These are phyloP conservation scores for Chymomyza caudatula DNA, from an alignment of 2,888 invertebrate genomes.

Conservation along the genomic window DNA sequence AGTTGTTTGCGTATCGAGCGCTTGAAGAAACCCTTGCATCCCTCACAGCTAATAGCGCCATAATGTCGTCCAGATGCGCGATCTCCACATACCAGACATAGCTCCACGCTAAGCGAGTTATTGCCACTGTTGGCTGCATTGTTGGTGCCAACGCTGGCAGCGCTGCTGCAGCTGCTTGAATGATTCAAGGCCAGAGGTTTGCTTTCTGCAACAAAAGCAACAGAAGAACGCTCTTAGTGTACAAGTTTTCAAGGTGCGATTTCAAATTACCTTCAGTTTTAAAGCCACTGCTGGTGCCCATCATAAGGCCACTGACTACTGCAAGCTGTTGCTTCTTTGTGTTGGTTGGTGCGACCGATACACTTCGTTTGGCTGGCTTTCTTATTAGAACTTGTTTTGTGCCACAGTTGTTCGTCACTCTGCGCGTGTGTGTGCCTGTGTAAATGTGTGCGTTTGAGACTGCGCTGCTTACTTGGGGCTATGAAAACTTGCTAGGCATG, in stretches of 20 bases:
- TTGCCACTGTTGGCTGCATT: constrained; percentile 33
- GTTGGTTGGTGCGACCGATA: constrained; percentile 7
- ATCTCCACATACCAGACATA: constrained; percentile 97
- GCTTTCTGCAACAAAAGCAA: constrained; percentile 38
- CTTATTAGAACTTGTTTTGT: constrained; percentile 60
- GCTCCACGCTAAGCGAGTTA: constrained; percentile 80
- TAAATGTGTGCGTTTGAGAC: constrained; percentile 26
- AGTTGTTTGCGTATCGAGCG: constrained; percentile 97
- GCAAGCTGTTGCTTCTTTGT: constrained; percentile 56
- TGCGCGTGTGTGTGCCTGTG: constrained; percentile 27
- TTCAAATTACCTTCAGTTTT: constrained; percentile 71
- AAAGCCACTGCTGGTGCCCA: constrained; percentile 67
- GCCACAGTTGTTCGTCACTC: constrained; percentile 10
- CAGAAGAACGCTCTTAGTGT: constrained; percentile 20
- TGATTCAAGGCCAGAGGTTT: constrained; percentile 54
- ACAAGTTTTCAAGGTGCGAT: constrained; percentile 24
- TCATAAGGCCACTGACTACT: constrained; percentile 41
- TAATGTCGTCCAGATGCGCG: constrained; percentile 97
- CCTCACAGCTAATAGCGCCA: constrained; percentile 93
- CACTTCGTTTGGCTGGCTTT: constrained; percentile 35
- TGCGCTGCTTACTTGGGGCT: constrained; percentile 29
- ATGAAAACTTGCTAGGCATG: constrained; percentile 5
- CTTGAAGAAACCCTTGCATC: constrained; percentile 99
- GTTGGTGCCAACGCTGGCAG: constrained; percentile 31
- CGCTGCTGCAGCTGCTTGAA: constrained; percentile 31